Evolutionary conservation across 2,888 invertebrate genomes (phyloP).

Genomic region (Pteria penguin): DNA sequence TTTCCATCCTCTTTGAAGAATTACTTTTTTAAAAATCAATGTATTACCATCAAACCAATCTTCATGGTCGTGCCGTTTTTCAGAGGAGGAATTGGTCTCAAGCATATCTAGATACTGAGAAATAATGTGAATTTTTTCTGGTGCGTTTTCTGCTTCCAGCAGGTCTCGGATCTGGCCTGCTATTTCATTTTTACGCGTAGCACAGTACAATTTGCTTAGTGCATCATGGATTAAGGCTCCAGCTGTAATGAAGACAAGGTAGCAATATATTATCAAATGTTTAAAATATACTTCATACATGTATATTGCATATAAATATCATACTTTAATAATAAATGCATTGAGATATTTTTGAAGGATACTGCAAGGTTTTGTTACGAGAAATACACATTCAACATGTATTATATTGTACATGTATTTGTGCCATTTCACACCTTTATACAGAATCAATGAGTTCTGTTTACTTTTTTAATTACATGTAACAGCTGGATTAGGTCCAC

Average conservation of each 20-base stretch:
- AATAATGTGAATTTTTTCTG: conserved; percentile 70
- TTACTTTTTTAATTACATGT: no score
- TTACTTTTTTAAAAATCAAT: no score
- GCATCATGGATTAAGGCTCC: conserved; percentile 69
- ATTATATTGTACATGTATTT: no score
- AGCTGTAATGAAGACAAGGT: conserved; percentile 51
- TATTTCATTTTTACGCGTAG: conserved; percentile 62
- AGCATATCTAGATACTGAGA: conserved; percentile 71
- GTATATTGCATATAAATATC: neutral
- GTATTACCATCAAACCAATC: conserved; percentile 73
- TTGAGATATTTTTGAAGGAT: no score
- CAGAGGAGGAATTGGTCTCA: conserved; percentile 65
- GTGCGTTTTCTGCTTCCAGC: conserved; percentile 63
- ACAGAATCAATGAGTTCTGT: no score
- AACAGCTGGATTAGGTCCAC: no score
- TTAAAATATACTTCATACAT: neutral
- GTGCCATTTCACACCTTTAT: no score
- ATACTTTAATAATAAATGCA: no score
- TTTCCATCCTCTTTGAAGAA: no score
- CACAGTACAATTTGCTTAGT: conserved; percentile 62
- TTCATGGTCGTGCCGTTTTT: conserved; percentile 66
- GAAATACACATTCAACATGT: no score
- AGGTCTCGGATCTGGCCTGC: conserved; percentile 70
- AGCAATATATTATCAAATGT: neutral
- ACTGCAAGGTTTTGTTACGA: no score